Base-by-base conservation (phyloP, 2,888 invertebrate species). In the Hirtodrosophila confusa region DNA sequence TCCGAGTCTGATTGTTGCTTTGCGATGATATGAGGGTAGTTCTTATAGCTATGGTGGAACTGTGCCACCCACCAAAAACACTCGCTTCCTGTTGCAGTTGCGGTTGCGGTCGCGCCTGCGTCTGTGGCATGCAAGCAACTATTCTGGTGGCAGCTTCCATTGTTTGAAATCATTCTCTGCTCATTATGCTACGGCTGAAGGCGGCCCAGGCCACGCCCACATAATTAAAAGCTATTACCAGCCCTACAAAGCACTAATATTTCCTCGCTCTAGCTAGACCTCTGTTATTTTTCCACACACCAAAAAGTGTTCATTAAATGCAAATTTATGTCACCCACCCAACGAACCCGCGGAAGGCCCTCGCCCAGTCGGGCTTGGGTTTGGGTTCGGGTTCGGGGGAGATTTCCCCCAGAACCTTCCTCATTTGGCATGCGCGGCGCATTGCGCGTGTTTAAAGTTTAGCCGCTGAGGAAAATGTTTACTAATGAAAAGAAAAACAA, bases 371-470 rank as follows among this genome's bases (percentile, higher is more conserved):
- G 39, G 11, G n/a, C 9, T 17, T 27, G 27, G 27, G 27, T 4
- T 3, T 4, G 27, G 27, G 27, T 4, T 3, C 3, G 27, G 3
- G 27, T 27, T 27, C 5, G 6, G 27, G 6, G 27, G 27, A 27
- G 27, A 29, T 29, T 35, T 31, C 40, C 35, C 35, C 6, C 4
- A 24, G 33, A 36, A 35, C 48, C 50, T 11, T 37, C 45, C 73
- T 86, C 85, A 86, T 84, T 86, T 79, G 69, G 75, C 85, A 85
- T 86, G 84, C 85, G 69, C 75, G 57, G 70, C 77, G 71, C 76
- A 85, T 80, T 66, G 78, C 84, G 72, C 78, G 84, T 80, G 12
- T 60, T 80, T 67, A 77, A 75, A 77, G 76, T 87, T 75, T 71
- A 66, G 72, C 74, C 86, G 72, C 76, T 40, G 48, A 53, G 55